Conservation (phyloP, 2,797 vertebrate genomes). For the Rousettus madagascariensis region DNA sequence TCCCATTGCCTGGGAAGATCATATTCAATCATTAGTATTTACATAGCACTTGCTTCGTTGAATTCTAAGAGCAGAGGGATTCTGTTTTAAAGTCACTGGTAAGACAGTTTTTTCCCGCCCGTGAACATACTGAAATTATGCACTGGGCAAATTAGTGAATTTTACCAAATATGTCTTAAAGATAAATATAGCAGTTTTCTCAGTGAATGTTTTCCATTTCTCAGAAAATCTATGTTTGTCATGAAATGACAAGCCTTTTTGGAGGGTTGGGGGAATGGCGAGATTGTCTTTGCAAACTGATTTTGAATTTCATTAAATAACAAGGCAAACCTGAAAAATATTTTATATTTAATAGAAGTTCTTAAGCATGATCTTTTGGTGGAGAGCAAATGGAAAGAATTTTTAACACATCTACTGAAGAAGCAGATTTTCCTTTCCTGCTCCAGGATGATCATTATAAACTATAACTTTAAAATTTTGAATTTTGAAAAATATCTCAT, state of each 20-base stretch:
- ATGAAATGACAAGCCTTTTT: conserved; percentile 77
- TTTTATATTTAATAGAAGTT: conserved; percentile 74
- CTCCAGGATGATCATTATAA: conserved; percentile 64
- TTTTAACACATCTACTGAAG: conserved; percentile 66
- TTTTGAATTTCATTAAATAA: conserved; percentile 78
- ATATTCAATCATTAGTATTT: conserved; percentile 70
- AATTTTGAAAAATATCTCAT: conserved; percentile 75
- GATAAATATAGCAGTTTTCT: conserved; percentile 82
- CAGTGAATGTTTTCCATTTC: conserved; percentile 81
- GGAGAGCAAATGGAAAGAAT: conserved; percentile 62
- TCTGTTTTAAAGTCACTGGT: conserved; percentile 75
- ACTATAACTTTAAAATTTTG: conserved; percentile 69
- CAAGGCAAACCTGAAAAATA: conserved; percentile 76
- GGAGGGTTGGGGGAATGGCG: conserved; percentile 62
- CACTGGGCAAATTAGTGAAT: conserved; percentile 81
- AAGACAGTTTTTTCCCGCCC: conserved; percentile 45
- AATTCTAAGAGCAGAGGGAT: conserved; percentile 71
- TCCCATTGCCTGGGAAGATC: conserved; percentile 23
- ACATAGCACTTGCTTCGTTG: conserved; percentile 61
- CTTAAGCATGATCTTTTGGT: conserved; percentile 72
- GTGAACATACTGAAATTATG: conserved; percentile 83
- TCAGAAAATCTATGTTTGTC: conserved; percentile 82
- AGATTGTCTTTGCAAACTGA: conserved; percentile 77
- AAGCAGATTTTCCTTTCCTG: conserved; percentile 74
- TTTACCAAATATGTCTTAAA: conserved; percentile 80